phyloP scores from a whole-genome alignment of 2,113 vertebrate species.

The Solea solea region DNA sequence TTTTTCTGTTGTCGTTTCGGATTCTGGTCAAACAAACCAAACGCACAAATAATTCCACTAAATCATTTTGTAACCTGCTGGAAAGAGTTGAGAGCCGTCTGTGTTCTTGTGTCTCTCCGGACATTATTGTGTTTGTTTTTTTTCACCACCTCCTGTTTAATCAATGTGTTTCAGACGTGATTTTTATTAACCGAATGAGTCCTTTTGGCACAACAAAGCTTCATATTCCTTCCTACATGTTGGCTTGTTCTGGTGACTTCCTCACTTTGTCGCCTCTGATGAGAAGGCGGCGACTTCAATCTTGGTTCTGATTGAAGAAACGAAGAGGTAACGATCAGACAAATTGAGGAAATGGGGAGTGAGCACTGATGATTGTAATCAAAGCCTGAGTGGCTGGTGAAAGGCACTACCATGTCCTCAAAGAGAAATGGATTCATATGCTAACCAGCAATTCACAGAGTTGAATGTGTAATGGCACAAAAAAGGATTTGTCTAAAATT shows the following conservation, averaged over 20 bases:
- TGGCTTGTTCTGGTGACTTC: background rate
- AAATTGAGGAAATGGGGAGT: slow-evolving; percentile 49
- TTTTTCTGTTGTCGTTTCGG: background rate
- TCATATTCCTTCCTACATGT: too few species aligned
- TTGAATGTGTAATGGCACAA: slow-evolving; percentile 4
- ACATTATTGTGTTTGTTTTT: background rate
- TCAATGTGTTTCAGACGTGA: background rate
- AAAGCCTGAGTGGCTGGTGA: slow-evolving; percentile 22
- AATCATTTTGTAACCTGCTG: background rate
- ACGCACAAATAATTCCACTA: background rate
- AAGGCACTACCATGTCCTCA: slow-evolving; percentile 19
- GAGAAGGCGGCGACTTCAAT: slow-evolving; percentile 21
- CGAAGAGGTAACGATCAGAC: slow-evolving; percentile 43
- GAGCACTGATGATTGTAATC: slow-evolving; percentile 57
- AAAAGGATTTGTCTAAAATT: slow-evolving; percentile 6
- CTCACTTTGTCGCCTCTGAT: slow-evolving; percentile 9
- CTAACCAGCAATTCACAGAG: slow-evolving; percentile 37
- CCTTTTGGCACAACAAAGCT: background rate
- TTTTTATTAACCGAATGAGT: background rate
- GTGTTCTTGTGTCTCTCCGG: background rate
- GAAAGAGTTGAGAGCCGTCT: background rate
- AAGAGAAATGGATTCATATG: slow-evolving; percentile 46
- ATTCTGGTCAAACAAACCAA: background rate
- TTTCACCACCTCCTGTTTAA: background rate
- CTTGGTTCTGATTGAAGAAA: slow-evolving; percentile 48